These are phyloP conservation scores for Phortica variegata DNA, from an alignment of 1,140 invertebrate species.

Conservation along the genomic window DNA sequence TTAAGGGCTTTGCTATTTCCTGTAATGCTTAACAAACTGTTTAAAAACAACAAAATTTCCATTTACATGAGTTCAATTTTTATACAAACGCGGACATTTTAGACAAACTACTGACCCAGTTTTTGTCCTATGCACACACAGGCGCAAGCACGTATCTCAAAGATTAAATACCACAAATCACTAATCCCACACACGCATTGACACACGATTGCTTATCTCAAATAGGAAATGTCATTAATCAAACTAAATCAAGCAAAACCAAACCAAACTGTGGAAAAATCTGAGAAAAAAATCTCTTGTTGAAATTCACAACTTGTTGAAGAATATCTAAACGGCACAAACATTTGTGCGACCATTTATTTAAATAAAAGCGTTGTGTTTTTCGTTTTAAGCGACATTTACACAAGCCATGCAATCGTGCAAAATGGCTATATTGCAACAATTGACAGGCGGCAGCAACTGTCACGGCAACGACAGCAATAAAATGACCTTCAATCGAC, in stretches of 20 bases:
- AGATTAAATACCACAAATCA: conserved; percentile 14
- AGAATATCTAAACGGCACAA: background rate
- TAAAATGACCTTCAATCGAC: no score
- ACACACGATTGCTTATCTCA: conserved; percentile 9
- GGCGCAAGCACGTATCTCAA: conserved; percentile 35
- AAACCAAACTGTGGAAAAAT: conserved; percentile 33
- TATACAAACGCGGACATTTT: conserved; percentile 10
- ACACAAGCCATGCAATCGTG: no score
- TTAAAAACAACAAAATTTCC: background rate
- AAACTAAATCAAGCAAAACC: conserved; percentile 35
- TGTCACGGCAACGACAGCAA: no score
- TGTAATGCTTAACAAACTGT: background rate
- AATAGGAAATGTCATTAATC: conserved; percentile 22
- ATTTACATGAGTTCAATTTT: background rate
- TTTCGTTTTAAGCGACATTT: background rate
- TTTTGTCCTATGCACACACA: no score
- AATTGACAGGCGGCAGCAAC: no score
- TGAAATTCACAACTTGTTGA: conserved; percentile 28
- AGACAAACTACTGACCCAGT: conserved; percentile 23
- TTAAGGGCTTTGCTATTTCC: background rate
- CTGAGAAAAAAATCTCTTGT: conserved; percentile 2
- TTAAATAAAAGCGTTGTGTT: conserved; percentile 7
- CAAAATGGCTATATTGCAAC: no score
- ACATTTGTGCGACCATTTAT: background rate
- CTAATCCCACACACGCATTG: conserved; percentile 13